These are phyloP conservation scores for Thunnus maccoyii DNA, from an alignment of 2,113 vertebrate genomes.

Conservation along the genomic window DNA sequence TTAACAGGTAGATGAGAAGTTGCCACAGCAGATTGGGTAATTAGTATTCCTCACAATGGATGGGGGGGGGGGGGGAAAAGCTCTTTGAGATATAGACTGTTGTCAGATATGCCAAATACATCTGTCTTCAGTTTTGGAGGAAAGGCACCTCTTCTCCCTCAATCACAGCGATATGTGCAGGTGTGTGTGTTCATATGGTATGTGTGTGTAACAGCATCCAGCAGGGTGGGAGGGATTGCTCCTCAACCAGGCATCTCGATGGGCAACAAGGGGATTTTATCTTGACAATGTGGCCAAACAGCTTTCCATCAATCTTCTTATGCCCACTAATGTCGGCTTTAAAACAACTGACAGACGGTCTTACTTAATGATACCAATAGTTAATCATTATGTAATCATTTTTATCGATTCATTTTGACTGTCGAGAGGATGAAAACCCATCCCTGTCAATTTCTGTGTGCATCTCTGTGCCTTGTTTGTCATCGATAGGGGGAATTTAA, in stretches of 20 bases:
- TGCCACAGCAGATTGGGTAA: conserved; percentile 58
- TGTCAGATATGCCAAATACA: conserved; percentile 18
- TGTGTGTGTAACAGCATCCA: conserved; percentile 63
- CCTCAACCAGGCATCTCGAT: conserved; percentile 60
- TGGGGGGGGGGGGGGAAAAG: conserved; percentile 14
- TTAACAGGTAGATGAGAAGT: conserved; percentile 80
- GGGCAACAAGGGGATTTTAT: conserved; percentile 68
- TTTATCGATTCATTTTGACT: conserved; percentile 27
- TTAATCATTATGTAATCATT: conserved; percentile 63
- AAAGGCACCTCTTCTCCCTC: conserved; percentile 32
- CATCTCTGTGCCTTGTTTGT: conserved; percentile 4
- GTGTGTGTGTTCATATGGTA: conserved; percentile 42
- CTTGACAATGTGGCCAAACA: conserved; percentile 61
- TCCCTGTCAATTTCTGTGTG: not conserved
- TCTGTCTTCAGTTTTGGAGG: conserved; percentile 48
- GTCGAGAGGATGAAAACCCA: conserved; percentile 5
- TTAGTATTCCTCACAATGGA: conserved; percentile 41
- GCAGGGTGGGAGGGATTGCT: conserved; percentile 67
- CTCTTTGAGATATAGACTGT: conserved; percentile 7
- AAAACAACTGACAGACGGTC: conserved; percentile 23
- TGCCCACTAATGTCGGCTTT: conserved; percentile 10
- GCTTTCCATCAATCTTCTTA: conserved; percentile 55
- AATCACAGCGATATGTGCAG: conserved; percentile 45
- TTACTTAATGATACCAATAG: conserved; percentile 23
- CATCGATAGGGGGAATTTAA: conserved; percentile 5